Percentiles rank a stretch among this genome's conserved stretches.
phyloP scores from a whole-genome alignment of 2,888 invertebrate species.

The Diloba caeruleocephala region DNA sequence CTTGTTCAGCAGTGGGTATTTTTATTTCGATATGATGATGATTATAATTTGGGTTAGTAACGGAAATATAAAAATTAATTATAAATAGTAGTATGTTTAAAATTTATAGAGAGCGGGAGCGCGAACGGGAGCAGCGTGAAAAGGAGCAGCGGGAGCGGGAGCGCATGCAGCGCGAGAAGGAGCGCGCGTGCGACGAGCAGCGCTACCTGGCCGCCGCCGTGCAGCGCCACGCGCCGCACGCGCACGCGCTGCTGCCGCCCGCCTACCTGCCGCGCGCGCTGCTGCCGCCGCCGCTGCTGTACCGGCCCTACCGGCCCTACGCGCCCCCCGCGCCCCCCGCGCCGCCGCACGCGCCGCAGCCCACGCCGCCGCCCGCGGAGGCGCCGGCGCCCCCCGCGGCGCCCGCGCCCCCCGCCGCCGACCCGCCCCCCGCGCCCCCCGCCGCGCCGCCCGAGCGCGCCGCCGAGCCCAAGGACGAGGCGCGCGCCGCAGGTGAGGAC shows the following conservation, averaged over 20 bases:
- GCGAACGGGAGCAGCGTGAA: slow-evolving; percentile 74
- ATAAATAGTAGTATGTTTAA: slow-evolving; percentile 20
- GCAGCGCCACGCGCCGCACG: slow-evolving; percentile 57
- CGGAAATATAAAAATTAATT: slow-evolving; percentile 4
- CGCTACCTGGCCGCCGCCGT: slow-evolving; percentile 54
- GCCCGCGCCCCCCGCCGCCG: slow-evolving; percentile 38
- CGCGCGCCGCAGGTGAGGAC: slow-evolving; percentile 42
- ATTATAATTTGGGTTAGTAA: no score
- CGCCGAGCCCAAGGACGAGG: background rate
- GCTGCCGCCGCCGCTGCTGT: slow-evolving; percentile 74
- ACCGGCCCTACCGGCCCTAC: slow-evolving; percentile 71
- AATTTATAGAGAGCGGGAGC: slow-evolving; percentile 58
- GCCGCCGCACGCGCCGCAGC: slow-evolving; percentile 36
- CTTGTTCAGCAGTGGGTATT: no score
- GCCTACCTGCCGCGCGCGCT: slow-evolving; percentile 63
- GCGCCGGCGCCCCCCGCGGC: slow-evolving; percentile 13
- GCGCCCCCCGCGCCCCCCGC: slow-evolving; percentile 45
- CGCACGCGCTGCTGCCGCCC: slow-evolving; percentile 66
- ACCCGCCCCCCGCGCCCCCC: slow-evolving; percentile 56
- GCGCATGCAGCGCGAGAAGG: slow-evolving; percentile 66
- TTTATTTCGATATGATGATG: no score
- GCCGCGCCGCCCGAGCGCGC: slow-evolving; percentile 53
- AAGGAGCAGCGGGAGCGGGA: slow-evolving; percentile 82
- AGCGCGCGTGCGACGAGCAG: slow-evolving; percentile 66
- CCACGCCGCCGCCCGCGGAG: slow-evolving; percentile 48